Conservation (phyloP, 2,113 vertebrate genomes). For the Speoplatyrhinus poulsoni region DNA sequence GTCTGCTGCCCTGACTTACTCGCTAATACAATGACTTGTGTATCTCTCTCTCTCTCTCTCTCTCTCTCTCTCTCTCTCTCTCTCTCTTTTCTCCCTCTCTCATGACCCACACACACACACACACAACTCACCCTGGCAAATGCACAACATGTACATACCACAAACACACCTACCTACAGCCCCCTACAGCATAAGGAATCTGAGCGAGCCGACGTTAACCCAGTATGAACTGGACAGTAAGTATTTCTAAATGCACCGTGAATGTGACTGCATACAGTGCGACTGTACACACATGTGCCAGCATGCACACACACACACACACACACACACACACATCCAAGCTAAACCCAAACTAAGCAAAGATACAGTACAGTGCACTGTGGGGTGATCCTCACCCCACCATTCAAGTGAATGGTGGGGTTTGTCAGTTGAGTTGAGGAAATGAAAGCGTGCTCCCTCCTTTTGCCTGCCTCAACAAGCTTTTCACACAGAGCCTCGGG, state of each 20-base stretch:
- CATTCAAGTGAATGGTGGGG: neutral
- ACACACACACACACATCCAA: neutral
- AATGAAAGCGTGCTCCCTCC: neutral
- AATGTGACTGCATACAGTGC: neutral
- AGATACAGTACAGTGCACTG: neutral
- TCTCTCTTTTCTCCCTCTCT: slow-evolving; percentile 15
- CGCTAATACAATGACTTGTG: slow-evolving; percentile 24
- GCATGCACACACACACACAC: neutral
- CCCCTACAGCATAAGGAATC: slow-evolving; percentile 84
- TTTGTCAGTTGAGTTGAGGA: neutral
- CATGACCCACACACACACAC: neutral
- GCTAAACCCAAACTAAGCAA: neutral
- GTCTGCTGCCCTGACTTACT: neutral
- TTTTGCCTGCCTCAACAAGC: slow-evolving; percentile 23
- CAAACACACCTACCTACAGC: slow-evolving; percentile 66
- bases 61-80: slow-evolving; percentile 18
- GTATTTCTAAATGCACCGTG: slow-evolving; percentile 52
- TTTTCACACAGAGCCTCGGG: slow-evolving; percentile 17
- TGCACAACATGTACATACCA: neutral
- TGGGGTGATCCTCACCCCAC: slow-evolving; percentile 13
- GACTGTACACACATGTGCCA: neutral
- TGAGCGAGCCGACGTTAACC: slow-evolving; percentile 85
- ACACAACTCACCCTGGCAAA: neutral
- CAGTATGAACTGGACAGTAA: slow-evolving; percentile 95
- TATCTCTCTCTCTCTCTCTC: slow-evolving; percentile 30